Conservation (phyloP, 2,888 invertebrate genomes). For the Pantelozetes paolii region DNA sequence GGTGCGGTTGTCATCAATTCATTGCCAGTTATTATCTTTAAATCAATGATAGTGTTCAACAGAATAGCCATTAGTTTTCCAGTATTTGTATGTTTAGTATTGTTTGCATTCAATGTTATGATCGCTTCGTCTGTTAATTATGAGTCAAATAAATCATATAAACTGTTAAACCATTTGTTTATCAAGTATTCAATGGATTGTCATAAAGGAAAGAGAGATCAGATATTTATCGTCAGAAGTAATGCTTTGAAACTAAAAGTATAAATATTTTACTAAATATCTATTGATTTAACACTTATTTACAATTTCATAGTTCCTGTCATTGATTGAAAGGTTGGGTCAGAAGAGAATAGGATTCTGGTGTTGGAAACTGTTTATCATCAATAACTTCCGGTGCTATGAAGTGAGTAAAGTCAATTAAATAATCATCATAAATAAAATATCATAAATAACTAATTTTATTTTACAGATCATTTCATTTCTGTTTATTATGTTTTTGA, state of each 20-base stretch:
- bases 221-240: no score
- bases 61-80: not conserved
- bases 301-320: no score
- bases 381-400: not conserved
- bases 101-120: not conserved
- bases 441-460: no score
- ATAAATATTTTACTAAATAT: no score
- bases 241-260: no score
- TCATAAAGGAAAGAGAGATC: no score
- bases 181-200: not conserved
- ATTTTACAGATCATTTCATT: no score
- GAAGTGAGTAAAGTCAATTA: not conserved
- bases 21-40: not conserved
- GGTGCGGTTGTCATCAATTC: not conserved
- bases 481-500: no score
- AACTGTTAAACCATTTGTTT: not conserved
- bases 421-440: no score
- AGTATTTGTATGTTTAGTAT: not conserved
- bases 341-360: not conserved
- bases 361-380: not conserved
- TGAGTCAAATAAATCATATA: not conserved
- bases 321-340: not conserved
- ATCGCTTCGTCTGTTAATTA: not conserved
- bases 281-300: no score
- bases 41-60: not conserved